These are phyloP conservation scores for Diabrotica virgifera DNA, from an alignment of 1,140 invertebrate species.

Conservation along the genomic window DNA sequence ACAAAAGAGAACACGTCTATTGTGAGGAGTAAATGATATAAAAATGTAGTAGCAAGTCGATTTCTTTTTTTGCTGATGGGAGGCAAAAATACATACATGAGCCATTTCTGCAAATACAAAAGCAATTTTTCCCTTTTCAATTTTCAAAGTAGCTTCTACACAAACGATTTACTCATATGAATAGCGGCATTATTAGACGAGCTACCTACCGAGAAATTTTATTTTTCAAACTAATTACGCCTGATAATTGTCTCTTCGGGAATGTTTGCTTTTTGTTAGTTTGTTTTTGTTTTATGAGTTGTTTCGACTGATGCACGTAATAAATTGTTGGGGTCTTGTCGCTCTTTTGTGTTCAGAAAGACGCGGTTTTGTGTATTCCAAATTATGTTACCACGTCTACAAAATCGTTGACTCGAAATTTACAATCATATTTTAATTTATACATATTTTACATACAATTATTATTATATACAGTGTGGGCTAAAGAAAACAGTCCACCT, in stretches of 20 bases:
- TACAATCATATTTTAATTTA: too few relatives aligned
- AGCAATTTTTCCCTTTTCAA: background rate
- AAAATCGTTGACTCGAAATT: too few relatives aligned
- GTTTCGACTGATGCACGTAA: too few relatives aligned
- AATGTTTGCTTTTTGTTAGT: background rate
- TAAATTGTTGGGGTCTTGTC: too few relatives aligned
- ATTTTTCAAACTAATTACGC: background rate
- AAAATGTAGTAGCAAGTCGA: background rate
- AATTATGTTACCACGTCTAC: too few relatives aligned
- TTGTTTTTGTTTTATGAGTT: too few relatives aligned
- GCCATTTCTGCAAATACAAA: background rate
- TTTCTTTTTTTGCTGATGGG: background rate
- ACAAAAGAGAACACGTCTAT: too few relatives aligned
- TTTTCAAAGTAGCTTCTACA: background rate
- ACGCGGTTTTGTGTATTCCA: too few relatives aligned
- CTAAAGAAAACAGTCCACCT: too few relatives aligned
- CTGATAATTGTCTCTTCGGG: background rate
- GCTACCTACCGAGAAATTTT: background rate
- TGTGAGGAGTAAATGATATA: background rate
- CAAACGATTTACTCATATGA: slow-evolving; percentile 2
- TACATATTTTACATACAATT: too few relatives aligned
- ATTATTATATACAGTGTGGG: too few relatives aligned
- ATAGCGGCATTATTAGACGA: background rate
- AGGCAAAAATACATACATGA: background rate
- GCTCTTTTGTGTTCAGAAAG: too few relatives aligned